A percentile compares a stretch with the other conserved stretches of the same genome.
These are phyloP conservation scores for Drosophila colorata DNA, from an alignment of 2,888 invertebrate species.

Conservation along the genomic window DNA sequence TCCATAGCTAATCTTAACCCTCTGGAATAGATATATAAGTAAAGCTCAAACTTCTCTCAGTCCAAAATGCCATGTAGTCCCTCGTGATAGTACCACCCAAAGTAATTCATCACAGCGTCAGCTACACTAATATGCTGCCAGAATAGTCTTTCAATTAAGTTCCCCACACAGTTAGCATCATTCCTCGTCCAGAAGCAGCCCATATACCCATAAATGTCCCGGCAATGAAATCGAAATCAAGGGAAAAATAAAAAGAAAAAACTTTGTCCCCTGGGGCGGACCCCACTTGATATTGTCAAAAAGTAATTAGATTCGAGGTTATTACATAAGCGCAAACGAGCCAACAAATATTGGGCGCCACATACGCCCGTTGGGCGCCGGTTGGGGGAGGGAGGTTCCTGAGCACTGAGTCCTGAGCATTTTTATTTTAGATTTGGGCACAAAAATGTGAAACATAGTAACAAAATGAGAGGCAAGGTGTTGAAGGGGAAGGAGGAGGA, in stretches of 20 bases:
- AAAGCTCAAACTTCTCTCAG: too few species aligned
- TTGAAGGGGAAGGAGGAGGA: slow-evolving; percentile 5
- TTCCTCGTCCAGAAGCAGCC: not conserved
- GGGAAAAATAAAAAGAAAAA: slow-evolving; percentile 12
- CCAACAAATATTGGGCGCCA: slow-evolving; percentile 52
- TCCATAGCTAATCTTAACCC: not conserved
- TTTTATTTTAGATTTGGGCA: slow-evolving; percentile 69
- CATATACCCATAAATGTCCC: slow-evolving; percentile 12
- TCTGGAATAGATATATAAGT: too few species aligned
- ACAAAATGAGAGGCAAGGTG: slow-evolving; percentile 19
- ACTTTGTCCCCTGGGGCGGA: slow-evolving; percentile 5
- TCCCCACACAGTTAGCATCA: not conserved
- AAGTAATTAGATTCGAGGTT: slow-evolving; percentile 82
- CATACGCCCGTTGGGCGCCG: slow-evolving; percentile 3
- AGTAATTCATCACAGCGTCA: slow-evolving; percentile 16
- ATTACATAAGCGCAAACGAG: slow-evolving; percentile 77
- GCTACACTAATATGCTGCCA: slow-evolving; percentile 2
- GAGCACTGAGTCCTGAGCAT: slow-evolving; percentile 19
- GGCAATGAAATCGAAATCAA: slow-evolving; percentile 49
- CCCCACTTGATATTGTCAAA: slow-evolving; percentile 69
- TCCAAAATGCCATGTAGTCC: too few species aligned
- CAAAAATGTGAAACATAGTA: slow-evolving; percentile 75
- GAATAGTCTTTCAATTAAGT: slow-evolving; percentile 33
- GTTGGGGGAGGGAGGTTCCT: not conserved
- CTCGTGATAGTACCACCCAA: not conserved